phyloP scores from a whole-genome alignment of 1,140 invertebrate species.

The Matsumurasca onukii region DNA sequence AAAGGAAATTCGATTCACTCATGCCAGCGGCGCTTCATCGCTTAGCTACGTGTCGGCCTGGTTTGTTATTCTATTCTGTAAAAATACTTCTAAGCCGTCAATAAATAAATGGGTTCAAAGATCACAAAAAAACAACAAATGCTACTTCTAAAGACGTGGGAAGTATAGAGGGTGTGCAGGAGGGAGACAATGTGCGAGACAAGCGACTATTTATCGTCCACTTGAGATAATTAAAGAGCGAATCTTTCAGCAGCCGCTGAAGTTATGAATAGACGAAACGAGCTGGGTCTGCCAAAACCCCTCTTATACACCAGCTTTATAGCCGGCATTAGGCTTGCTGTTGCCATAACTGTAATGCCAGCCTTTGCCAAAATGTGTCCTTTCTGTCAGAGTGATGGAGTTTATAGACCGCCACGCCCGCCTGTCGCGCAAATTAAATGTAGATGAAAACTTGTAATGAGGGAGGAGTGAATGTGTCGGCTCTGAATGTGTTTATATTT shows the following conservation, averaged over 20 bases:
- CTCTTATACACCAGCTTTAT: constrained; percentile 15
- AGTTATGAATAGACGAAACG: background rate
- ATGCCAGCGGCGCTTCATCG: too few species aligned
- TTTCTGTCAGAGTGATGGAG: background rate
- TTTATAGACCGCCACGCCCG: background rate
- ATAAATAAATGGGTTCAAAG: too few species aligned
- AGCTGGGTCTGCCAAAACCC: constrained; percentile 16
- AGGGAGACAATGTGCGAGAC: background rate
- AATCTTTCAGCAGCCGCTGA: background rate
- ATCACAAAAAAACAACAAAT: too few species aligned
- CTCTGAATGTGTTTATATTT: too few species aligned
- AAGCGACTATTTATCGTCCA: background rate
- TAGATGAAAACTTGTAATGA: constrained; percentile 15
- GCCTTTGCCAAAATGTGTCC: constrained; percentile 21
- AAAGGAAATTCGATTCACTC: too few species aligned
- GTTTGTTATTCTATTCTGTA: too few species aligned
- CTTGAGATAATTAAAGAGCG: background rate
- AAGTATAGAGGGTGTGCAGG: background rate
- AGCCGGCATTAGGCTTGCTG: constrained; percentile 12
- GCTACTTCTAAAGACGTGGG: too few species aligned
- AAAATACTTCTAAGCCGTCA: too few species aligned
- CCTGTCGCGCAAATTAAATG: constrained; percentile 8
- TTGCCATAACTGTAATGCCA: constrained; percentile 10
- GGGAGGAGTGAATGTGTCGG: too few species aligned
- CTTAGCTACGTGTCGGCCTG: too few species aligned